Conservation (phyloP, 2,888 invertebrate species). For the Oligia strigilis region DNA sequence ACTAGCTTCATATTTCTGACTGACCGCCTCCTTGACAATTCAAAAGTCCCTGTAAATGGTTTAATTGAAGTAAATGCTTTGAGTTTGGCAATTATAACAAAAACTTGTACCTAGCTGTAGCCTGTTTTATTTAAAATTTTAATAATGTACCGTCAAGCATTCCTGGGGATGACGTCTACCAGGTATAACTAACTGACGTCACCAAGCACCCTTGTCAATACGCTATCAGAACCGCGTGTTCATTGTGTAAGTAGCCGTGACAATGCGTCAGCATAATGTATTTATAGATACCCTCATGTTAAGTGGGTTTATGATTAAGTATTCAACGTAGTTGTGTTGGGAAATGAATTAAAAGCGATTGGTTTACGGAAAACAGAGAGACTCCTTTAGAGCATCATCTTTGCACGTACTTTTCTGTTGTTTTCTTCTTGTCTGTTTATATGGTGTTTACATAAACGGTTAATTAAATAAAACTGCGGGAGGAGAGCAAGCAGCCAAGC, state of each 20-base stretch:
- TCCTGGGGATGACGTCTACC: slow-evolving; percentile 14
- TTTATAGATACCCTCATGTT: slow-evolving; percentile 13
- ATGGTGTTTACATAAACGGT: background rate
- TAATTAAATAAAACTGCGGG: background rate
- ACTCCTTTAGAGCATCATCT: background rate
- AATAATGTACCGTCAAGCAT: background rate
- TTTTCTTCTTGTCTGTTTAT: background rate
- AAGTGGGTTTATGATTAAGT: slow-evolving; percentile 8
- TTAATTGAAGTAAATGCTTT: background rate
- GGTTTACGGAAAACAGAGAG: background rate
- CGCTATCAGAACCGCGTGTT: slow-evolving; percentile 37
- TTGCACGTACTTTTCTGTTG: background rate
- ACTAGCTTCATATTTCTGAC: background rate
- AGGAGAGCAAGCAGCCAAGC: too few species aligned
- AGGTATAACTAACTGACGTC: slow-evolving; percentile 29
- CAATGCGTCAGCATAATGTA: slow-evolving; percentile 41
- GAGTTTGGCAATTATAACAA: background rate
- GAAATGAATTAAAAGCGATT: too few species aligned
- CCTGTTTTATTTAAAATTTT: background rate
- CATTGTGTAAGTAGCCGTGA: slow-evolving; percentile 40
- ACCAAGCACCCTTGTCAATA: slow-evolving; percentile 54
- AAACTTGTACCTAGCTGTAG: too few species aligned
- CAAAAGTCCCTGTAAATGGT: background rate
- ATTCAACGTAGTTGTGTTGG: background rate
- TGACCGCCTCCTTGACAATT: background rate